Conservation (phyloP, 2,888 invertebrate genomes). For the Drosophila sordidapex region DNA sequence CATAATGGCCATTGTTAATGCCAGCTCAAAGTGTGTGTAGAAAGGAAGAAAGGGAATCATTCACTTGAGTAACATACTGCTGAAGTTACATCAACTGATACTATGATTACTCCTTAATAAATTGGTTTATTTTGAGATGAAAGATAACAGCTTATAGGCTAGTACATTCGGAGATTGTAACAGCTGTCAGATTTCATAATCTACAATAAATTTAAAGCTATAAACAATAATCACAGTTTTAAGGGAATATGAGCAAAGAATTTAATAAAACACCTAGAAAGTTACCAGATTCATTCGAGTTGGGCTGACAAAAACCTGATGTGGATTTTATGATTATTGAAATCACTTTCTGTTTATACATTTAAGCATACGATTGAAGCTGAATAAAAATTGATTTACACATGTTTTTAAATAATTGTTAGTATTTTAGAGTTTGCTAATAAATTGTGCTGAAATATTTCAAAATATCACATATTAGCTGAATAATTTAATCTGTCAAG, state of each 20-base stretch:
- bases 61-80: slow-evolving; percentile 35
- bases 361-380: background rate
- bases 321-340: background rate
- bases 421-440: too few relatives aligned
- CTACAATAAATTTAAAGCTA: background rate
- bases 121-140: slow-evolving; percentile 19
- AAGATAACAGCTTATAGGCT: slow-evolving; percentile 10
- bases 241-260: background rate
- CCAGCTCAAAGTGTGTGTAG: slow-evolving; percentile 27
- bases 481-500: background rate
- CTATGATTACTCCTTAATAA: slow-evolving; percentile 15
- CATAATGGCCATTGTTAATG: slow-evolving; percentile 59
- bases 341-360: background rate
- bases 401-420: background rate
- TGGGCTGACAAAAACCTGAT: background rate
- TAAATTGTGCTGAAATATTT: background rate
- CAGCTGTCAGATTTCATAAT: slow-evolving; percentile 22
- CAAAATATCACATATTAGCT: background rate
- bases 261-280: background rate
- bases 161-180: background rate
- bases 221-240: background rate
- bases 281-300: background rate
- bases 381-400: background rate
- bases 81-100: background rate
- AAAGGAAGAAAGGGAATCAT: background rate